These are phyloP conservation scores for Rotaria socialis DNA, from an alignment of 2,888 invertebrate genomes.

Conservation along the genomic window DNA sequence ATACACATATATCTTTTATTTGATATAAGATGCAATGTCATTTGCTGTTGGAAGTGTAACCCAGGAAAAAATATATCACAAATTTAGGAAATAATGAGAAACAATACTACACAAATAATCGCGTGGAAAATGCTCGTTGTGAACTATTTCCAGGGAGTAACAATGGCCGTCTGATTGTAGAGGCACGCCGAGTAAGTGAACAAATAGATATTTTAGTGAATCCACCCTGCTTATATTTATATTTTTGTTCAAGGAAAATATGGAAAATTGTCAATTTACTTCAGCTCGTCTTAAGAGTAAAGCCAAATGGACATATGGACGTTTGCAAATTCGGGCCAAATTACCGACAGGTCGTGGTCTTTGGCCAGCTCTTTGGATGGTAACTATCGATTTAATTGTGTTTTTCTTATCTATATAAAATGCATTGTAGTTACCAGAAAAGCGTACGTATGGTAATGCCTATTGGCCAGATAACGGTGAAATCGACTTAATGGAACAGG, in stretches of 20 bases:
- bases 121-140: neutral
- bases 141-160: neutral
- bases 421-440: neutral
- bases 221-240: too few species aligned
- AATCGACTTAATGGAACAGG: neutral
- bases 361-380: constrained; percentile 11
- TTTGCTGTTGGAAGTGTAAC: too few species aligned
- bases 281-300: constrained; percentile 37
- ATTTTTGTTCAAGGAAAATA: neutral
- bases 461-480: constrained; percentile 6
- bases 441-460: neutral
- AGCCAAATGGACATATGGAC: constrained; percentile 33
- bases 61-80: too few species aligned
- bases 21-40: too few species aligned
- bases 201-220: too few species aligned
- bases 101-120: neutral
- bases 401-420: too few species aligned
- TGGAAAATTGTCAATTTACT: neutral
- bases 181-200: neutral
- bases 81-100: neutral
- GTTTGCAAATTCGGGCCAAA: constrained; percentile 40
- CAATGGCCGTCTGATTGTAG: neutral
- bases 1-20: too few species aligned
- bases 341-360: constrained; percentile 40
- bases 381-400: too few species aligned